Evolutionary conservation across 1,140 invertebrate genomes (phyloP), one percentile per base, ranked within the genome.

Genomic region (Macrobrachium nipponense): DNA sequence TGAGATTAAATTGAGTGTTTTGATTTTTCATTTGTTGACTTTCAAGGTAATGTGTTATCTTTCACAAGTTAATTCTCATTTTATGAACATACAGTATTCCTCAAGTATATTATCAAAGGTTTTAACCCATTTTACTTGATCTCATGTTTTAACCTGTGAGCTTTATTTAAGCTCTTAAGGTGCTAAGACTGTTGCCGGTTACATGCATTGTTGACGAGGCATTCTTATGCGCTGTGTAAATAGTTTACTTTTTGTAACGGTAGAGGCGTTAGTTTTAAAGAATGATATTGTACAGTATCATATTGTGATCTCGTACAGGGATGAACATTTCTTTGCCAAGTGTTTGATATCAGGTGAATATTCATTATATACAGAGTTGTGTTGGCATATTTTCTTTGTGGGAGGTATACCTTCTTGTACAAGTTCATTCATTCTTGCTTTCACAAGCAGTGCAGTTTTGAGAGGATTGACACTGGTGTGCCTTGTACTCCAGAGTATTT

Each of bases 151-250:
- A 27, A 43, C 68, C 68, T 23, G 68, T 70, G 68, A 23, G 20
- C 36, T 27, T 70, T 58, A n/a, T 62, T 20, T 59, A 80, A 59
- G 27, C 72, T 61, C 27, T 70, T 79, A 59, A 86, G 84, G 84
- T 86, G 84, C 84, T 86, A 86, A 59, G 73, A 80, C 66, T 86
- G 77, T 86, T 86, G 84, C 84, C 84, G 80, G 77, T 59, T 86
- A 73, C 61, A 68, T 15, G 80, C 73, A 80, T 86, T 51, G 58
- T 80, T 75, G 68, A 86, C 70, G 59, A 80, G 77, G 78, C 77
- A 80, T 86, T 70, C 51, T 86, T 51, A 51, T 51, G 51, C 51
- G 51, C 51, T 51, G 51, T 51, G 51, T 51, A 51, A 51, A 51
- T 51, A 51, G 51, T 51, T 51, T 51, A 8, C 51, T 51, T 36